Percentiles rank a stretch among this genome's conserved stretches.
Evolutionary conservation across 2,113 vertebrate genomes (phyloP).

Genomic region (Oxygymnocypris stewartii): DNA sequence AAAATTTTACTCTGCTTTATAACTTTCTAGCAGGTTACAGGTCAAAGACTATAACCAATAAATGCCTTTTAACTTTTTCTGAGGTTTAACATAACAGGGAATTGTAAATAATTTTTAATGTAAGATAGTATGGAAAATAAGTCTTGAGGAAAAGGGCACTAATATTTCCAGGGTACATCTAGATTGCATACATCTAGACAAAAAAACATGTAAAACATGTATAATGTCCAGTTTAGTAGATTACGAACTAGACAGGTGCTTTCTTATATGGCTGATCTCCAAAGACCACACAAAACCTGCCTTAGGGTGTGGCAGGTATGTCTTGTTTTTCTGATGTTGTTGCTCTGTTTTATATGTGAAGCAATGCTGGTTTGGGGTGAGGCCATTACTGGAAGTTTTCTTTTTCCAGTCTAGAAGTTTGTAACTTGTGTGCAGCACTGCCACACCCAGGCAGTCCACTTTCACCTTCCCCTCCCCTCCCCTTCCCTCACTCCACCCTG

Average conservation of each 20-base stretch:
- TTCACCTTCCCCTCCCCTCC: slow-evolving; percentile 32
- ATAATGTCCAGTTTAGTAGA: background rate
- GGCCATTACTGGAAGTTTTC: slow-evolving; percentile 10
- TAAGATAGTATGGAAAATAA: background rate
- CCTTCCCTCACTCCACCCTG: slow-evolving; percentile 50
- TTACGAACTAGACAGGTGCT: slow-evolving; percentile 8
- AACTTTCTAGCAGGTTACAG: background rate
- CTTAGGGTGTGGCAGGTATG: slow-evolving; percentile 50
- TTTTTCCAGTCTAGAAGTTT: slow-evolving; percentile 30
- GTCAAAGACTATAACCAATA: background rate
- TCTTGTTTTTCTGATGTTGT: slow-evolving; percentile 31
- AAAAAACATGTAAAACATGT: background rate
- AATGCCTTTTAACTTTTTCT: background rate
- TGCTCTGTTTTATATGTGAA: slow-evolving; percentile 36
- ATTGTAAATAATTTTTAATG: background rate
- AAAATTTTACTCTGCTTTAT: slow-evolving; percentile 12
- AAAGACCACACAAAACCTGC: slow-evolving; percentile 37
- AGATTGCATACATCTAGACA: background rate
- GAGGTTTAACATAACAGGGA: background rate
- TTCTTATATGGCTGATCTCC: slow-evolving; percentile 3
- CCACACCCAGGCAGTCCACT: slow-evolving; percentile 56
- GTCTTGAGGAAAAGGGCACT: background rate
- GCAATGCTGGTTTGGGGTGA: slow-evolving; percentile 47
- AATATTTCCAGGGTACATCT: background rate
- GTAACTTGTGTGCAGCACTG: slow-evolving; percentile 37